These are phyloP conservation scores for Sisyra terminalis DNA, from an alignment of 2,888 invertebrate species.

Conservation along the genomic window DNA sequence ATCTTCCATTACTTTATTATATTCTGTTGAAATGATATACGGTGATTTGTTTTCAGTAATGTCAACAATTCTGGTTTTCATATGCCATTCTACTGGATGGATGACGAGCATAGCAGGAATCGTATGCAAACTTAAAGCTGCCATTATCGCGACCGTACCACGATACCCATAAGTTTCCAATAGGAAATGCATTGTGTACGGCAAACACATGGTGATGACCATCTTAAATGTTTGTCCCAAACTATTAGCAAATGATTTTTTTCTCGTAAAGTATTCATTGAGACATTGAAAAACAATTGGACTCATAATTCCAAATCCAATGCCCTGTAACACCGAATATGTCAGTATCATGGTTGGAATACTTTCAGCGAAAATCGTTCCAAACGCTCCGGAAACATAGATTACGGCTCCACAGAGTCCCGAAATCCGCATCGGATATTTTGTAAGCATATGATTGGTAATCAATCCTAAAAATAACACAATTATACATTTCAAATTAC, in stretches of 20 bases:
- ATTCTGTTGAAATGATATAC: too few species aligned
- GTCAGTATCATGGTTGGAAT: too few species aligned
- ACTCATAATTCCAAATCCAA: constrained; percentile 55
- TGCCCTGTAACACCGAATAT: constrained; percentile 26
- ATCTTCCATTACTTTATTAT: too few species aligned
- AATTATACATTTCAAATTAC: too few species aligned
- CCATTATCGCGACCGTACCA: constrained; percentile 48
- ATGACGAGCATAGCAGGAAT: constrained; percentile 52
- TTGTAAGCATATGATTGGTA: too few species aligned
- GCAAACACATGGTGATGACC: constrained; percentile 48
- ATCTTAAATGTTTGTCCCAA: constrained; percentile 56
- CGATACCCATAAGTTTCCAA: constrained; percentile 48
- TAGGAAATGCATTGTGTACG: constrained; percentile 41
- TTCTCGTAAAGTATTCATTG: constrained; percentile 55
- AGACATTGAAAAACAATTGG: constrained; percentile 57
- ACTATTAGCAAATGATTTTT: constrained; percentile 55
- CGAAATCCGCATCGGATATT: too few species aligned
- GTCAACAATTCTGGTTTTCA: constrained; percentile 20
- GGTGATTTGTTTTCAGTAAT: too few species aligned
- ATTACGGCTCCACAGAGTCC: too few species aligned
- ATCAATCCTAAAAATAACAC: too few species aligned
- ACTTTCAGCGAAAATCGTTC: too few species aligned
- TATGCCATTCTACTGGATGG: constrained; percentile 61
- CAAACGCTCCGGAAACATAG: too few species aligned
- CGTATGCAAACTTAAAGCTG: constrained; percentile 47